Conservation (phyloP, 2,888 invertebrate genomes). For the Aphidoletes aphidimyza region DNA sequence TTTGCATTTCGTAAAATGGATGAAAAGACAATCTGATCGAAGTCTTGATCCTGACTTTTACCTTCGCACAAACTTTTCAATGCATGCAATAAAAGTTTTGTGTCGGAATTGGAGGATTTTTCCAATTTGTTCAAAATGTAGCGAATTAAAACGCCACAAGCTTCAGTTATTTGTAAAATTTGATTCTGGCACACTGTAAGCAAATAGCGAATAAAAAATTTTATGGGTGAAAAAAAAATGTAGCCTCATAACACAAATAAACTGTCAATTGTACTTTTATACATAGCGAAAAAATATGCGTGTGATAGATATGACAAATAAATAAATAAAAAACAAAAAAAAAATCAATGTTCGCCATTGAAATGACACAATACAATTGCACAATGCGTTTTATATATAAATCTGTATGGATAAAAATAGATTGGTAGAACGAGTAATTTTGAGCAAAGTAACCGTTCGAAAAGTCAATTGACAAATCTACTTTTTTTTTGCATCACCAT, state of each 20-base stretch:
- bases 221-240: background rate
- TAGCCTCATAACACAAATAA: background rate
- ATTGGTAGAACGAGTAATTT: too few species aligned
- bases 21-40: constrained; percentile 81
- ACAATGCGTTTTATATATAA: too few species aligned
- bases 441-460: too few species aligned
- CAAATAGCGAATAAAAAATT: constrained; percentile 54
- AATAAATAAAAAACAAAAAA: too few species aligned
- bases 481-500: too few species aligned
- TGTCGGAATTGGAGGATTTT: constrained; percentile 65
- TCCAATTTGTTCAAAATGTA: constrained; percentile 70
- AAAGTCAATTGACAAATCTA: too few species aligned
- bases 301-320: too few species aligned
- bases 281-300: too few species aligned
- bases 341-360: too few species aligned
- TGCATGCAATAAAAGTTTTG: constrained; percentile 74
- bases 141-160: constrained; percentile 75
- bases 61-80: constrained; percentile 78
- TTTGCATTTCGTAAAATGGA: constrained; percentile 81
- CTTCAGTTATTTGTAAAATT: constrained; percentile 74
- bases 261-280: too few species aligned
- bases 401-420: too few species aligned
- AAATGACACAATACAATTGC: too few species aligned
- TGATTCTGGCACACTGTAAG: constrained; percentile 75
- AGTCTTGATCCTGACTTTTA: constrained; percentile 74